Evolutionary conservation across 2,113 vertebrate species (phyloP).

Genomic region (Ameiurus melas): DNA sequence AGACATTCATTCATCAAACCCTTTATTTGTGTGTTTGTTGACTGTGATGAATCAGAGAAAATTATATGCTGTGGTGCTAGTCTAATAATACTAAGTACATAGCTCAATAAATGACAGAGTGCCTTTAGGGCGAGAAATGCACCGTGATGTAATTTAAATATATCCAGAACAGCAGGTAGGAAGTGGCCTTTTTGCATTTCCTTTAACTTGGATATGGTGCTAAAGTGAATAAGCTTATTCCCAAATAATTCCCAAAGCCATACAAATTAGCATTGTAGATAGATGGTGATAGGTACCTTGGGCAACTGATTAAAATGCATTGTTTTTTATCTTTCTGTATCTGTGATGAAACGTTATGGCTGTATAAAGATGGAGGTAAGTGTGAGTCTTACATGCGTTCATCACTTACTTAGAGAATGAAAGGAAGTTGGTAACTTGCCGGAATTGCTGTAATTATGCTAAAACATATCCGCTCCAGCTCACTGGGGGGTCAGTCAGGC

Average conservation of each 20-base stretch:
- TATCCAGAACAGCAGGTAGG: neutral
- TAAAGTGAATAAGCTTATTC: slow-evolving; percentile 19
- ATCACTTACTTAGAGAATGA: neutral
- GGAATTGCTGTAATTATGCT: slow-evolving; percentile 34
- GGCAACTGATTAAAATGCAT: slow-evolving; percentile 1
- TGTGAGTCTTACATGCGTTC: slow-evolving; percentile 3
- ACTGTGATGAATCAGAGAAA: slow-evolving; percentile 5
- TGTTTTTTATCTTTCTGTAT: neutral
- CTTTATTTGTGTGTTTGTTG: slow-evolving; percentile 4
- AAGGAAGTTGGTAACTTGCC: slow-evolving; percentile 7
- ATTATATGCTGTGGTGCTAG: neutral
- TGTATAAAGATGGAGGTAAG: slow-evolving; percentile 31
- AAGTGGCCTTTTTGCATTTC: neutral
- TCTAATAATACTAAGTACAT: neutral
- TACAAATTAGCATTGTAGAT: slow-evolving; percentile 44
- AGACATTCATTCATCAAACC: neutral
- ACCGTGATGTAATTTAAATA: neutral
- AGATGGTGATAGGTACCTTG: slow-evolving; percentile 14
- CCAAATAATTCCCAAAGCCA: slow-evolving; percentile 33
- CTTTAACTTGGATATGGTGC: neutral
- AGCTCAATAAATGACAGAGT: neutral
- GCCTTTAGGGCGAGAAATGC: neutral
- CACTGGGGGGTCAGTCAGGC: slow-evolving; percentile 40
- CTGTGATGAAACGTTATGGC: slow-evolving; percentile 29
- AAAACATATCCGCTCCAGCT: slow-evolving; percentile 24